phyloP scores from a whole-genome alignment of 2,888 invertebrate genomes.

The Tiliacea aurago region DNA sequence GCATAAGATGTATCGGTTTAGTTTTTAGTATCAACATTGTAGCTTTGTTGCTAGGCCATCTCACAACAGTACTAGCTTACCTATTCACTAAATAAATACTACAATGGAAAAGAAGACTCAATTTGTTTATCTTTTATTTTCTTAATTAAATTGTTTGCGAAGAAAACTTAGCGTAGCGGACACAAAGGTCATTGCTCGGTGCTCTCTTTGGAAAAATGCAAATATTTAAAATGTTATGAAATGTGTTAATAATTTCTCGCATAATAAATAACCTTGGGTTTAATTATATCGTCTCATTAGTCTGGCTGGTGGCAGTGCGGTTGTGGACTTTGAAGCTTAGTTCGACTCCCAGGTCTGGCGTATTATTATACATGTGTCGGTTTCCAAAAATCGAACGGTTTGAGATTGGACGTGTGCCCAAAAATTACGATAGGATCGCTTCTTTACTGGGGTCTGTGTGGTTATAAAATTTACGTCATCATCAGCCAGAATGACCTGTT shows the following conservation, averaged over 20 bases:
- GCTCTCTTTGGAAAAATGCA: slow-evolving; percentile 18
- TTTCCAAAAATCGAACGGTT: slow-evolving; percentile 36
- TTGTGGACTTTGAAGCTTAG: slow-evolving; percentile 47
- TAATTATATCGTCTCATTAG: slow-evolving; percentile 57
- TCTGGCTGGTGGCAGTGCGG: slow-evolving; percentile 16
- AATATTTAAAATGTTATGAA: slow-evolving; percentile 40
- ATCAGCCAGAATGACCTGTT: background rate
- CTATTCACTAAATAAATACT: slow-evolving; percentile 2
- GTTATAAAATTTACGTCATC: slow-evolving; percentile 17
- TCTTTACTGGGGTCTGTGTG: slow-evolving; percentile 6
- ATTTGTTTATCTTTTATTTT: slow-evolving; percentile 19
- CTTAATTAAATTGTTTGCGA: slow-evolving; percentile 36
- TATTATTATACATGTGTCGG: slow-evolving; percentile 23
- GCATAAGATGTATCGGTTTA: slow-evolving; percentile 30
- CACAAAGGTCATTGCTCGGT: slow-evolving; percentile 22
- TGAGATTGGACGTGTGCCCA: slow-evolving; percentile 58
- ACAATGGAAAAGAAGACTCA: background rate
- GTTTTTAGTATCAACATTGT: slow-evolving; percentile 17
- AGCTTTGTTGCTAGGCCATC: background rate
- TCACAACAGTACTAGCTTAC: background rate
- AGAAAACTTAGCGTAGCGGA: slow-evolving; percentile 24
- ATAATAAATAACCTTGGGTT: slow-evolving; percentile 49
- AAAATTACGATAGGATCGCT: slow-evolving; percentile 28
- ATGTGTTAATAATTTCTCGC: slow-evolving; percentile 17
- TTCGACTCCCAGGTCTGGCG: slow-evolving; percentile 29